Evolutionary conservation across 2,797 vertebrate genomes (phyloP), one percentile per base, ranked within the genome.

Genomic region (Orientallactaga sibirica): DNA sequence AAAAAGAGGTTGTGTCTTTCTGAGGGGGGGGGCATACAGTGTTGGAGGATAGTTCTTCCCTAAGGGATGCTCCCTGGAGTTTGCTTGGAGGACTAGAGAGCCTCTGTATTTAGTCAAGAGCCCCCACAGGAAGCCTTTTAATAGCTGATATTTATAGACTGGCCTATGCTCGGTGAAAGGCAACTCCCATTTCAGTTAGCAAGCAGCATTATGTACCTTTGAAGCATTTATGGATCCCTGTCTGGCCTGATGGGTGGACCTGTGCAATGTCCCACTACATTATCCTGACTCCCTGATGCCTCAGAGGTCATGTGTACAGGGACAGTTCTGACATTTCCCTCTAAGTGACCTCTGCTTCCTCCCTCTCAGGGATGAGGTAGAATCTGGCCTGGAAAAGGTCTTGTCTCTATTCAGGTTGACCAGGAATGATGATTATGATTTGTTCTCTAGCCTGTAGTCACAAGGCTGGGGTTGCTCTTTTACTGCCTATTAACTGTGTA

Each of bases 121-220:
- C 37, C 86, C 64, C 64, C 2, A 43, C 91, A 95, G 90, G 90
- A 96, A 96, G 41, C 70, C 91, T 95, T 92, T 95, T 96, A 95
- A 80, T 92, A 37, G 55, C 66, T 88, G 73, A 55, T 95, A 94
- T 96, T 97, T 97, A 93, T 96, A 95, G 90, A 93, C 88, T 95
- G 62, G 61, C 74, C 66, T 93, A 43, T 76, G 29, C 73, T 90
- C 75, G 87, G 55, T 93, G 94, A 93, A 94, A 96, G 92, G 91
- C 87, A 90, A 29, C 76, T 89, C 74, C 88, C 73, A 55, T 78
- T 94, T 94, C 48, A 77, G 80, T 86, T 91, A 92, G 68, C 33
- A 29, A 94, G 83, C 94, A 76, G 79, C 82, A 75, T 89, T 92
- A 88, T 91, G 52, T 83, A 78, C 77, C 90, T 58, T 94, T 95